Evolutionary conservation across 2,888 invertebrate genomes (phyloP).

Genomic region (Sesamia inferens): DNA sequence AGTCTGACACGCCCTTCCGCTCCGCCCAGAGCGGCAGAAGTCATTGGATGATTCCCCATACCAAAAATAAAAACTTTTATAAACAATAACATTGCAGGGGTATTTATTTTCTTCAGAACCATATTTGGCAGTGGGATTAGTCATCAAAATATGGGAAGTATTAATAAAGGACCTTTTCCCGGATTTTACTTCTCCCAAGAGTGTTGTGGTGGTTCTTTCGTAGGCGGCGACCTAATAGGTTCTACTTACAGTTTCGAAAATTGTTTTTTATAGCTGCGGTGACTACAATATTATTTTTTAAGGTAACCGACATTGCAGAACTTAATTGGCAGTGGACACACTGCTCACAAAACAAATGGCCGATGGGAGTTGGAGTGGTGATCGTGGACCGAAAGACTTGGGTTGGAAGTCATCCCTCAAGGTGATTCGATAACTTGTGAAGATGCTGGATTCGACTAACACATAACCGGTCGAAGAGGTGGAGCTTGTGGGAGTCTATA

Average conservation of each 20-base stretch:
- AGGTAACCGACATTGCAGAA: not conserved
- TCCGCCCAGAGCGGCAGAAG: no score
- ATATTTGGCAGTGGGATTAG: conserved; percentile 52
- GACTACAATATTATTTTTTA: not conserved
- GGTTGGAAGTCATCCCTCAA: not conserved
- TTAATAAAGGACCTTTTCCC: conserved; percentile 46
- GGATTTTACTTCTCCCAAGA: conserved; percentile 50
- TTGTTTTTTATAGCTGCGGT: conserved; percentile 25
- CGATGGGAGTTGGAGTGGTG: not conserved
- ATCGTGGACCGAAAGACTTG: not conserved
- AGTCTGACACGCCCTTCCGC: no score
- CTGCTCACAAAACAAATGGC: not conserved
- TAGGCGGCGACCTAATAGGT: conserved; percentile 19
- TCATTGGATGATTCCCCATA: no score
- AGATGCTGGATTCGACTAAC: not conserved
- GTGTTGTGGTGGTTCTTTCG: conserved; percentile 19
- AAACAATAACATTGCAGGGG: not conserved
- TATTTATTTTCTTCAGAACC: conserved; percentile 31
- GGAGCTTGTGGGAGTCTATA: not conserved
- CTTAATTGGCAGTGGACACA: not conserved
- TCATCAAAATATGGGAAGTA: conserved; percentile 51
- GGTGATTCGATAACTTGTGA: not conserved
- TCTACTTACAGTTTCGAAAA: conserved; percentile 40
- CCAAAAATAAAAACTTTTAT: no score
- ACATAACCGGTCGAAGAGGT: not conserved